A percentile compares a stretch with the other conserved stretches of the same genome.
phyloP scores from a whole-genome alignment of 1,140 invertebrate genomes.

The Idris sp. region DNA sequence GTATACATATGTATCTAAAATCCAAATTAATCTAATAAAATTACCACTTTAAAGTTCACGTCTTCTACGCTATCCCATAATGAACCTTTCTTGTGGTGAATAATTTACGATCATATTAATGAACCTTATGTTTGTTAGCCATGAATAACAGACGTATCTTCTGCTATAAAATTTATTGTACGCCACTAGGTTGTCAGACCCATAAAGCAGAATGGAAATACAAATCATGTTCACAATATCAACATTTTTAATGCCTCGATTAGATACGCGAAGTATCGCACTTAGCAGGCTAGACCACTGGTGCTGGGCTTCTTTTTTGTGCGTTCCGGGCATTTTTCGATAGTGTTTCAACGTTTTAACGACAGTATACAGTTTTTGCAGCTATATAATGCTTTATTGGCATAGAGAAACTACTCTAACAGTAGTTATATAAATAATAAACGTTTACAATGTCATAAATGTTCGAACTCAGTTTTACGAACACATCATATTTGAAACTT shows the following conservation, averaged over 20 bases:
- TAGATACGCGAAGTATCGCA: constrained; percentile 31
- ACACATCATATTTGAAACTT: background rate
- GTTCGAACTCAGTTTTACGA: background rate
- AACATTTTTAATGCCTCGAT: constrained; percentile 36
- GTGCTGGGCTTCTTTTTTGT: too few relatives aligned
- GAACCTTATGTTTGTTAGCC: constrained; percentile 46
- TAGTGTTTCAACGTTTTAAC: constrained; percentile 17
- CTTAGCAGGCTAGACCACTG: constrained; percentile 4
- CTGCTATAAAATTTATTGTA: constrained; percentile 39
- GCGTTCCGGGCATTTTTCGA: constrained; percentile 15
- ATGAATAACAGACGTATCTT: constrained; percentile 45
- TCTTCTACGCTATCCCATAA: constrained; percentile 25
- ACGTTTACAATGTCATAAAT: constrained; percentile 29
- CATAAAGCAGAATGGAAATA: constrained; percentile 37
- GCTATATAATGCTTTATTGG: too few relatives aligned
- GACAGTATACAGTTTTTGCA: constrained; percentile 13
- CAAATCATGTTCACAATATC: constrained; percentile 47
- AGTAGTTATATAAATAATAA: constrained; percentile 28
- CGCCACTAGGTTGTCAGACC: constrained; percentile 7
- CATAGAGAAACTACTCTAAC: constrained; percentile 12
- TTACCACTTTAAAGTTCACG: constrained; percentile 12
- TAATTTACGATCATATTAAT: constrained; percentile 50
- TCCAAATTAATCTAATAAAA: constrained; percentile 46
- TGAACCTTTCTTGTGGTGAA: constrained; percentile 42
- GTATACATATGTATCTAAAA: constrained; percentile 23